Evolutionary conservation across 2,888 invertebrate species (phyloP).

Genomic region (Gari tellinella): DNA sequence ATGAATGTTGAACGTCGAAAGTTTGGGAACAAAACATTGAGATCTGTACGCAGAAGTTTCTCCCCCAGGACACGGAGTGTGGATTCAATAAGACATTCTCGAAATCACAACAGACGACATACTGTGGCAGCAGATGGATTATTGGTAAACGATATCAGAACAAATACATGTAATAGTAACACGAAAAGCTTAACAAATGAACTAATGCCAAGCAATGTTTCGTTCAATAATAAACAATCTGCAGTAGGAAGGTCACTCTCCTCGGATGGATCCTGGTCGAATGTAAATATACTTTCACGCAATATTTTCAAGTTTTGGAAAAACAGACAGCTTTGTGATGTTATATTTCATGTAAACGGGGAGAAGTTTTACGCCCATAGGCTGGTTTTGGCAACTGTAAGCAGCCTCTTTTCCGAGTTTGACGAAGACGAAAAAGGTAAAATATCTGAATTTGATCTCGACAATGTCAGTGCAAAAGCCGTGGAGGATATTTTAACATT

Average conservation of each 20-base stretch:
- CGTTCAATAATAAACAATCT: too few species aligned
- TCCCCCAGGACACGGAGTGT: too few species aligned
- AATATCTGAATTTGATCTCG: conserved; percentile 57
- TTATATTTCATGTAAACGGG: conserved; percentile 52
- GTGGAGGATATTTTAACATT: conserved; percentile 65
- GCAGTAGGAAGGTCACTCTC: conserved; percentile 2
- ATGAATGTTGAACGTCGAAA: too few species aligned
- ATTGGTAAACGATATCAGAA: too few species aligned
- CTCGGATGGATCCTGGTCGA: not conserved
- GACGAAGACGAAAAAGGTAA: conserved; percentile 45
- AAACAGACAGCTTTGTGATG: conserved; percentile 67
- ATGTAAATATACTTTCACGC: conserved; percentile 17
- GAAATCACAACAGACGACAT: too few species aligned
- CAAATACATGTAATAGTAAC: too few species aligned
- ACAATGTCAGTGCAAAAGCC: conserved; percentile 54
- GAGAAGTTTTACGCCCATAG: conserved; percentile 69
- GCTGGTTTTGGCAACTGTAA: conserved; percentile 74
- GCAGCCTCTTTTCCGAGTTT: conserved; percentile 61
- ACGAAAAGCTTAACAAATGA: too few species aligned
- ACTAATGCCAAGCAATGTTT: too few species aligned
- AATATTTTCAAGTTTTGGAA: conserved; percentile 68
- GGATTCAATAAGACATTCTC: too few species aligned
- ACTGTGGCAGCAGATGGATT: too few species aligned
- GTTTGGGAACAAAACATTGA: too few species aligned
- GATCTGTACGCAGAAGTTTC: too few species aligned